phyloP scores from a whole-genome alignment of 2,888 invertebrate genomes.

The Tenthredo livida region DNA sequence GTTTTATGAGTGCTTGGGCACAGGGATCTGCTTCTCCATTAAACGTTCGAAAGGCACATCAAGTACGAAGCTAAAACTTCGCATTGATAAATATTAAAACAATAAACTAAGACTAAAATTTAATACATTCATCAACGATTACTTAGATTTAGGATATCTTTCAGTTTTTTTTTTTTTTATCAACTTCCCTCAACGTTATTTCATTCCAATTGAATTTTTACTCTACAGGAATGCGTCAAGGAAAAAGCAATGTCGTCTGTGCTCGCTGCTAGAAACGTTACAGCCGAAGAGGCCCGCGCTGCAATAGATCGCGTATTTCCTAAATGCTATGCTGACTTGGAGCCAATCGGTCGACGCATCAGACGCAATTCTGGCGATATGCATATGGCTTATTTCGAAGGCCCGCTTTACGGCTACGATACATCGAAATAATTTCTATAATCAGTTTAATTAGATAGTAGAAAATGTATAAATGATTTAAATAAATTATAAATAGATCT shows the following conservation, averaged over 20 bases:
- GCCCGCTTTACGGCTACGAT: constrained; percentile 88
- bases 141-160: neutral
- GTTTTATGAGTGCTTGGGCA: constrained; percentile 89
- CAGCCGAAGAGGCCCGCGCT: constrained; percentile 84
- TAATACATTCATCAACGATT: neutral
- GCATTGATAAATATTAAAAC: neutral
- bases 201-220: constrained; percentile 3
- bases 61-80: constrained; percentile 79
- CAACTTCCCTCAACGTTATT: neutral
- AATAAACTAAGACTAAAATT: neutral
- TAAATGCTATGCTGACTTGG: constrained; percentile 94
- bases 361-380: constrained; percentile 89
- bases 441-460: neutral
- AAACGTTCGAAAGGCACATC: constrained; percentile 87
- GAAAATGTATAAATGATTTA: neutral
- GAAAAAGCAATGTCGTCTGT: constrained; percentile 92
- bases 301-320: constrained; percentile 93
- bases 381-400: constrained; percentile 87
- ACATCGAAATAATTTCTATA: neutral
- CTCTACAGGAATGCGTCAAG: constrained; percentile 90
- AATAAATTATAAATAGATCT: neutral
- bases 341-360: constrained; percentile 92
- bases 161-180: neutral
- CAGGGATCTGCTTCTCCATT: constrained; percentile 88
- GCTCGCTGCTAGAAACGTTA: constrained; percentile 88